phyloP scores from a whole-genome alignment of 1,140 invertebrate species.

The Tenebrio molitor region DNA sequence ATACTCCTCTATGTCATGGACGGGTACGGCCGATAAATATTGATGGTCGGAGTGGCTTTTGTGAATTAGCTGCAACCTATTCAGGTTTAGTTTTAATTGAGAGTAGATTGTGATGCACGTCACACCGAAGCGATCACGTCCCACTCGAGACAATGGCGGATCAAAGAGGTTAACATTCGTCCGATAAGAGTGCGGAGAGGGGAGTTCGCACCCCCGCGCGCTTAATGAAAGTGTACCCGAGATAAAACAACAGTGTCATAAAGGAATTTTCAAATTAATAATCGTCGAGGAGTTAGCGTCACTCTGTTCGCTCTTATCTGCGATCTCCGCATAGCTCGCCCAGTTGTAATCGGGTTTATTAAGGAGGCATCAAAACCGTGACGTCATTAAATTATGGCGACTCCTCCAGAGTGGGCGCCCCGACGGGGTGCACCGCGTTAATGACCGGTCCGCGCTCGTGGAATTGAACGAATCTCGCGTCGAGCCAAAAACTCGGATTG shows the following conservation, averaged over 20 bases:
- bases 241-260: slow-evolving; percentile 15
- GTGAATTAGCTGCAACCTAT: background rate
- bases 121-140: background rate
- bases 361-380: background rate
- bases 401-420: background rate
- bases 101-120: background rate
- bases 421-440: too few species aligned
- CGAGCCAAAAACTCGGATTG: background rate
- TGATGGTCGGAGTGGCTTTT: slow-evolving; percentile 5
- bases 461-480: background rate
- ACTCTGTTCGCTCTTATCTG: slow-evolving; percentile 8
- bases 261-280: slow-evolving; percentile 28
- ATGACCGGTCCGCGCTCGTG: too few species aligned
- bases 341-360: slow-evolving; percentile 8
- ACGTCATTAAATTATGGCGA: background rate
- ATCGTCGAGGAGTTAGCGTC: slow-evolving; percentile 1
- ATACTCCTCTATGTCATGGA: slow-evolving; percentile 14
- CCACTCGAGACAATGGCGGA: background rate
- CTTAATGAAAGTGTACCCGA: background rate
- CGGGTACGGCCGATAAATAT: slow-evolving; percentile 18
- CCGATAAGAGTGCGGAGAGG: background rate
- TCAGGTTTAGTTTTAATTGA: slow-evolving; percentile 17
- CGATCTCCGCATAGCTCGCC: slow-evolving; percentile 3
- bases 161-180: background rate
- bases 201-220: too few species aligned